Base-by-base conservation (phyloP, 2,113 vertebrate species). In the Silurus meridionalis region DNA sequence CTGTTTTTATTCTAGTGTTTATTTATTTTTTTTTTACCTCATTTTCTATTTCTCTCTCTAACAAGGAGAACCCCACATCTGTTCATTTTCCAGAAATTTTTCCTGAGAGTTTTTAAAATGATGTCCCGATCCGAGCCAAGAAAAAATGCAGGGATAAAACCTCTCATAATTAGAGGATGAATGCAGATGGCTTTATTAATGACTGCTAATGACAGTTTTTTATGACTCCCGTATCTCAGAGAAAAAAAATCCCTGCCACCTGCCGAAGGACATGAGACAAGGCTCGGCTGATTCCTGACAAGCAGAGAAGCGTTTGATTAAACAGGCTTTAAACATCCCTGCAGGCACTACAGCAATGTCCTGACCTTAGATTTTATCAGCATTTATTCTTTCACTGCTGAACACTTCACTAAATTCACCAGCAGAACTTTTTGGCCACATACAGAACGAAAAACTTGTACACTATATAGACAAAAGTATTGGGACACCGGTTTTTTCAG, bases 141-240 rank as follows among this genome's bases (percentile, higher is more conserved):
- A 11, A 78, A 53, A 52, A 5, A 37, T 0, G 14, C 15, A 15
- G 28, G 28, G 46, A 21, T 50, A 72, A 50, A 21, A 10, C 46
- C 69, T 10, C 15, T 17, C 13, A 14, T 71, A 71, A 53, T 88
- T 86, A 81, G 84, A 89, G 89, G 85, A 80, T 57, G 28, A 85
- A 85, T 77, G 82, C 57, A 64, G 78, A 91, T 86, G 84, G 88
- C 0, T 82, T 74, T 88, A 61, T 86, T 84, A 86, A 89, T 88
- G 85, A 48, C 46, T 48, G 92, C 85, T 90, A 88, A 88, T 86
- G 87, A 87, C 25, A 72, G 86, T 81, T 82, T 83, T 75, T 55
- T 74, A 83, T 58, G 46, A 80, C 57, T 85, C 82, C 55, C 11
- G 71, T 84, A 52, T 87, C 91, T 66, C 85, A 80, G 28, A 74